phyloP scores from a whole-genome alignment of 2,797 vertebrate species.

The Leuciscus waleckii region DNA sequence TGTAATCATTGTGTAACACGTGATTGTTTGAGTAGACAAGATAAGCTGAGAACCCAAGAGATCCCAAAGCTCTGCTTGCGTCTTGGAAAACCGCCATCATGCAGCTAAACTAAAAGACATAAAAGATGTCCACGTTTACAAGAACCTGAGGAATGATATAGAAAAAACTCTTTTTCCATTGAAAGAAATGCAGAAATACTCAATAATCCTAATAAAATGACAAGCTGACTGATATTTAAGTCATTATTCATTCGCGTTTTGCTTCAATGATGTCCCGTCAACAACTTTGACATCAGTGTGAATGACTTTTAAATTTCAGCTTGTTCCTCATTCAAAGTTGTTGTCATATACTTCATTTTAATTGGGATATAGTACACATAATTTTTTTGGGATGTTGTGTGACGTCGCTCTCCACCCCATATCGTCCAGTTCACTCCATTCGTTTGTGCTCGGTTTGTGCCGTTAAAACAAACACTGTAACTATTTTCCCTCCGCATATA shows the following conservation, averaged over 20 bases:
- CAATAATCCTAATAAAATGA: not conserved
- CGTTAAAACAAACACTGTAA: no score
- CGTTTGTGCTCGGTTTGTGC: no score
- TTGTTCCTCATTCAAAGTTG: not conserved
- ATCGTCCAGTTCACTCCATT: no score
- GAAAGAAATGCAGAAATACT: not conserved
- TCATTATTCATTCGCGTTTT: not conserved
- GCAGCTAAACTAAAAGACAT: not conserved
- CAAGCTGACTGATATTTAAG: not conserved
- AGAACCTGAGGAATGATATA: not conserved
- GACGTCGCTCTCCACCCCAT: no score
- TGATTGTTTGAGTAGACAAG: slow-evolving; percentile 19
- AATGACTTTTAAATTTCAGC: not conserved
- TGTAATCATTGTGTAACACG: not conserved
- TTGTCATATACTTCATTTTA: not conserved
- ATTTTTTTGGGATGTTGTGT: no score
- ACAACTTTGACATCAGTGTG: not conserved
- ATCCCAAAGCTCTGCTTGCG: not conserved
- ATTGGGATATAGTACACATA: not conserved
- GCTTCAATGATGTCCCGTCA: not conserved
- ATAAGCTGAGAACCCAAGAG: slow-evolving; percentile 3
- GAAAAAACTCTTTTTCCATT: not conserved
- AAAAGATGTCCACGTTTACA: not conserved
- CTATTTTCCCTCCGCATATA: no score
- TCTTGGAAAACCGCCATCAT: not conserved